These are phyloP conservation scores for Acrossocheilus wenchowensis DNA, from an alignment of 2,797 vertebrate genomes.

Conservation along the genomic window DNA sequence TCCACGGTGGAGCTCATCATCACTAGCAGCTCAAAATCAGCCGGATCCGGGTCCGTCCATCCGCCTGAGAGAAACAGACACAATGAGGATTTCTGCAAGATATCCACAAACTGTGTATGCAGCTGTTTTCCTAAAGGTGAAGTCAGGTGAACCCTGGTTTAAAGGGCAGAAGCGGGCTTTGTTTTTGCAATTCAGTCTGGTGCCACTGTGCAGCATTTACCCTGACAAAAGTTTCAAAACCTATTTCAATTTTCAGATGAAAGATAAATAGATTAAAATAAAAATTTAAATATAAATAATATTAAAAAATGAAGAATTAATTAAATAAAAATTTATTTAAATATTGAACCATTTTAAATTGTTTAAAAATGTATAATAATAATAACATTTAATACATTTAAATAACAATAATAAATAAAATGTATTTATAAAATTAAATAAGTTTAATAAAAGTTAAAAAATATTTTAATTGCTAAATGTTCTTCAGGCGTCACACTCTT, in stretches of 20 bases:
- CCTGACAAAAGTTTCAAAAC: not conserved
- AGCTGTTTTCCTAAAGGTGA: not conserved
- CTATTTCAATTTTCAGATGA: not conserved
- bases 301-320: no score
- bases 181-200: not conserved
- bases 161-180: not conserved
- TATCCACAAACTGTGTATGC: not conserved
- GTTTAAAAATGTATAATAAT: no score
- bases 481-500: not conserved
- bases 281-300: no score
- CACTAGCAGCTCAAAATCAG: slow-evolving; percentile 93
- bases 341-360: no score
- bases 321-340: no score
- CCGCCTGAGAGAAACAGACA: slow-evolving; percentile 61
- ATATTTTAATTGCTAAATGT: not conserved
- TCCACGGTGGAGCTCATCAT: slow-evolving; percentile 94
- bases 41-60: slow-evolving; percentile 73
- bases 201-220: not conserved
- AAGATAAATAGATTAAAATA: not conserved
- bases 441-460: not conserved
- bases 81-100: no score
- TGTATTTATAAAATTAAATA: not conserved
- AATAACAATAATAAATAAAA: not conserved
- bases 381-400: no score
- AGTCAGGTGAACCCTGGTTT: not conserved